Percentiles rank a stretch among this genome's conserved stretches.
These are phyloP conservation scores for Glossophaga mutica DNA, from an alignment of 2,797 vertebrate species.

Conservation along the genomic window DNA sequence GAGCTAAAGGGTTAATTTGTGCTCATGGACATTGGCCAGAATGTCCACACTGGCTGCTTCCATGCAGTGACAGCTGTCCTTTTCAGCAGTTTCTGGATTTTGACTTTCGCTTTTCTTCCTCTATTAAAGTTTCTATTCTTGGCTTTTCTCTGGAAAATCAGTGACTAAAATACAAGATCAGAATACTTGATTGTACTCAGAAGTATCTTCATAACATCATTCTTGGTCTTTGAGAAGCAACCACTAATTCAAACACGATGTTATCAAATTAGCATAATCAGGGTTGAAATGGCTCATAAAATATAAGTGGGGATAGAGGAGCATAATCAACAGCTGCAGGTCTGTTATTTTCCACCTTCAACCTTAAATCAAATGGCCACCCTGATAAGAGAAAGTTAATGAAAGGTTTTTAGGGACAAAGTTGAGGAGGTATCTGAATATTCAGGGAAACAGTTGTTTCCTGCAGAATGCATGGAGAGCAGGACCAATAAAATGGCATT, in stretches of 20 bases:
- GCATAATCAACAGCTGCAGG: background rate
- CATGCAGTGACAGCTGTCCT: background rate
- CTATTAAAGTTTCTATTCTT: slow-evolving; percentile 56
- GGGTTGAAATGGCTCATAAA: slow-evolving; percentile 52
- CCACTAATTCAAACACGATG: slow-evolving; percentile 50
- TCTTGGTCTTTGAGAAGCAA: background rate
- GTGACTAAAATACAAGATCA: background rate
- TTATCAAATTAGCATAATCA: slow-evolving; percentile 59
- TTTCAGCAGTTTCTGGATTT: slow-evolving; percentile 25
- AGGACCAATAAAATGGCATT: too few species aligned
- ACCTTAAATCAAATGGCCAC: slow-evolving; percentile 24
- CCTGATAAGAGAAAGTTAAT: slow-evolving; percentile 40
- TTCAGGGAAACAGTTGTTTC: background rate
- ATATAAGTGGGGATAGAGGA: background rate
- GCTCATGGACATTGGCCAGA: rapidly evolving
- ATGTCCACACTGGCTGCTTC: background rate
- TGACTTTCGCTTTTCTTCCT: slow-evolving; percentile 47
- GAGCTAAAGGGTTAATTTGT: background rate
- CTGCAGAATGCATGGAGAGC: background rate
- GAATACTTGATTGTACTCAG: slow-evolving; percentile 5
- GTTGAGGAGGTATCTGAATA: background rate
- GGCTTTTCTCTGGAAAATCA: slow-evolving; percentile 55
- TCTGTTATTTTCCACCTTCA: background rate
- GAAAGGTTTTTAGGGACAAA: slow-evolving; percentile 36
- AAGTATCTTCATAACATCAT: slow-evolving; percentile 8